phyloP scores from a whole-genome alignment of 1,140 invertebrate genomes.

The Pachyrhynchus sulphureomaculatus region DNA sequence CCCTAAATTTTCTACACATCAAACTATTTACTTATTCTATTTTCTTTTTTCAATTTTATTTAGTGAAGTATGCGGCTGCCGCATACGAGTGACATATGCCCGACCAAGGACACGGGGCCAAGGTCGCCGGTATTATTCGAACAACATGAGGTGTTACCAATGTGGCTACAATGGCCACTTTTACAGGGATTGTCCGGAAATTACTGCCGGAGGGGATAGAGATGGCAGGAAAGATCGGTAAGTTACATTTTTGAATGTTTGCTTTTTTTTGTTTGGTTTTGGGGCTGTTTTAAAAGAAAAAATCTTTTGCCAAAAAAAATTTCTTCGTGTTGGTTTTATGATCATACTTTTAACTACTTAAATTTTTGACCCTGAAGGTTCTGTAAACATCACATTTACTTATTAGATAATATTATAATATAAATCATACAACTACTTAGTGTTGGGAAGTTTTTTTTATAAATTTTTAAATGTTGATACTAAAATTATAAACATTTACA shows the following conservation, averaged over 20 bases:
- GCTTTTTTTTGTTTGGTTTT: not conserved
- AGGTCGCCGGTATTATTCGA: slow-evolving; percentile 56
- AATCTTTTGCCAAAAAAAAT: not conserved
- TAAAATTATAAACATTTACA: too few species aligned
- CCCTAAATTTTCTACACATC: too few species aligned
- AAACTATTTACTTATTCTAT: slow-evolving; percentile 2
- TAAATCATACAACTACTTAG: too few species aligned
- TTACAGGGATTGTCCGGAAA: slow-evolving; percentile 63
- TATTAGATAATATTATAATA: too few species aligned
- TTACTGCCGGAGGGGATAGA: slow-evolving; percentile 41
- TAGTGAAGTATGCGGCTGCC: slow-evolving; percentile 50
- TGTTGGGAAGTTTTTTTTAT: too few species aligned
- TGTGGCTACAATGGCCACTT: slow-evolving; percentile 66
- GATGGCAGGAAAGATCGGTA: slow-evolving; percentile 43
- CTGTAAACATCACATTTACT: too few species aligned
- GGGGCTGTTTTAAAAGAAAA: not conserved
- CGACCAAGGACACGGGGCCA: slow-evolving; percentile 53
- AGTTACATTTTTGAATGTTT: not conserved
- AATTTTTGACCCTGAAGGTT: too few species aligned
- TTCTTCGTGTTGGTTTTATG: too few species aligned
- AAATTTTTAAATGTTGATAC: too few species aligned
- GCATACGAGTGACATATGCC: slow-evolving; percentile 53
- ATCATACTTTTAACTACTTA: too few species aligned
- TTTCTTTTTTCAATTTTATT: not conserved
- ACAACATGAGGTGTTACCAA: slow-evolving; percentile 65